Conservation (phyloP, 2,113 vertebrate genomes). For the Oncorhynchus masou region DNA sequence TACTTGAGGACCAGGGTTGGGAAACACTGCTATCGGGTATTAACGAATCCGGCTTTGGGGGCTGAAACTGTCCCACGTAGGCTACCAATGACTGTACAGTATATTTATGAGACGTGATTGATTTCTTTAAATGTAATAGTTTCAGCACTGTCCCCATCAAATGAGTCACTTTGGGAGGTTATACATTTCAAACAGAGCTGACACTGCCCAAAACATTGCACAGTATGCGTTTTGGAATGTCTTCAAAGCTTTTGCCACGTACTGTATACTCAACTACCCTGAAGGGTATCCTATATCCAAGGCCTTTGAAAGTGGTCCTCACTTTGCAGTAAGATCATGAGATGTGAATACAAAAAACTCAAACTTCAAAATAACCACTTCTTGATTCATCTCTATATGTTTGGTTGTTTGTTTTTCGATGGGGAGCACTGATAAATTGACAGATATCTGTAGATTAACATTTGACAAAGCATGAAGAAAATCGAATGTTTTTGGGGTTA, state of each 20-base stretch:
- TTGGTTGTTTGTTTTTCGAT: conserved; percentile 13
- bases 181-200: neutral
- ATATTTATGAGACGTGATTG: neutral
- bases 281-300: neutral
- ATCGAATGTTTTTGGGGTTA: conserved; percentile 48
- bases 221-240: conserved; percentile 1
- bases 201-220: neutral
- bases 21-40: no score
- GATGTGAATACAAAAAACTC: conserved; percentile 4
- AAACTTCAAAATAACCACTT: neutral
- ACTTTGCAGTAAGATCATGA: neutral
- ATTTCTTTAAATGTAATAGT: neutral
- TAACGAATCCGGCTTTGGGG: neutral
- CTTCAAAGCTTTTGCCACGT: neutral
- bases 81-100: neutral
- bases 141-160: neutral
- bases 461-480: conserved; percentile 24
- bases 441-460: conserved; percentile 4
- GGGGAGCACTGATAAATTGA: conserved; percentile 9
- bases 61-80: neutral
- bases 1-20: no score
- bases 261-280: neutral
- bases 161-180: neutral
- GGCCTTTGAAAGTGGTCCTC: neutral
- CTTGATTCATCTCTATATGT: neutral